These are phyloP conservation scores for Nycticebus coucang DNA, from an alignment of 2,113 vertebrate genomes.

Conservation along the genomic window DNA sequence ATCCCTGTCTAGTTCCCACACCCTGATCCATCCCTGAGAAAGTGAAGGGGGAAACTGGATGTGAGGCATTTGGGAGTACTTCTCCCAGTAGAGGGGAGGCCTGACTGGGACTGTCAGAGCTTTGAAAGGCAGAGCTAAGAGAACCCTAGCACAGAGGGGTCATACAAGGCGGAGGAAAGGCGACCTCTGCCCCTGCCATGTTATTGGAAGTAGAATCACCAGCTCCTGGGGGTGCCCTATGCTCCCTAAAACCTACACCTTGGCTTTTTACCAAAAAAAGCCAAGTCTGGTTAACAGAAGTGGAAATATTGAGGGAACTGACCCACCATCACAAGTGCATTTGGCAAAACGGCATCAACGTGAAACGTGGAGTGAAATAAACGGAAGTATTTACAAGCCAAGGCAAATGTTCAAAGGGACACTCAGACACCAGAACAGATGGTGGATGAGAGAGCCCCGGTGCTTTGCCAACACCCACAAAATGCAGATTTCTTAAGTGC, in stretches of 20 bases:
- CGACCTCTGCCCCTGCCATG: accelerated
- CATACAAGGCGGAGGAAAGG: accelerated
- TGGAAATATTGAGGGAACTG: background rate
- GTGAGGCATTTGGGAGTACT: accelerated
- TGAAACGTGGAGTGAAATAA: background rate
- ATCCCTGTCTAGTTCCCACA: background rate
- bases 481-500: background rate
- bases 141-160: accelerated
- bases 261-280: background rate
- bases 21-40: too few relatives aligned
- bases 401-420: conserved; percentile 56
- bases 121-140: accelerated
- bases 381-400: background rate
- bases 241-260: background rate
- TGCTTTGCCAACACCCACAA: background rate
- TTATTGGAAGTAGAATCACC: accelerated
- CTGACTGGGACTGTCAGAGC: accelerated
- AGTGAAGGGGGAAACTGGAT: accelerated
- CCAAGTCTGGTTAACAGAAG: background rate
- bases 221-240: accelerated
- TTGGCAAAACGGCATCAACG: background rate
- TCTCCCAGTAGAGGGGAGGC: too few relatives aligned
- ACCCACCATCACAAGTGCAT: background rate
- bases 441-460: background rate
- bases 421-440: conserved; percentile 6